A percentile compares a stretch with the other conserved stretches of the same genome.
These are phyloP conservation scores for Benthosema pterotum DNA, from an alignment of 2,797 vertebrate species.

Conservation along the genomic window DNA sequence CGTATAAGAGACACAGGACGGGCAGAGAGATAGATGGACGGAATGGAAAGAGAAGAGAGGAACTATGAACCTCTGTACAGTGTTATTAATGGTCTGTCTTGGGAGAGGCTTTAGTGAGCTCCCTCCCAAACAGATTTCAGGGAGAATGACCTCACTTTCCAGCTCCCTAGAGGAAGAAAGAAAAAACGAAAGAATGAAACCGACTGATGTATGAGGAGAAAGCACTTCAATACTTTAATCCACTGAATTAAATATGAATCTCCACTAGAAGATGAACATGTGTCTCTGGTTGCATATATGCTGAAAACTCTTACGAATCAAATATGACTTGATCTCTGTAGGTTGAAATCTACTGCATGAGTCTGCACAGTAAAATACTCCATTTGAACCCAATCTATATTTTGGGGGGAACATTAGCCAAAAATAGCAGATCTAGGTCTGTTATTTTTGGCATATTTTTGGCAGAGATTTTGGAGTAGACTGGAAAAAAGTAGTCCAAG, in stretches of 20 bases:
- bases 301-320: conserved; percentile 25
- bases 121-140: conserved; percentile 37
- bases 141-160: conserved; percentile 50
- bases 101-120: conserved; percentile 43
- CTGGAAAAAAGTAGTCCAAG: too few relatives aligned
- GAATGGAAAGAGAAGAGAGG: background rate
- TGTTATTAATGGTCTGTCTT: conserved; percentile 50
- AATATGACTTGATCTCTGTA: conserved; percentile 9
- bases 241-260: conserved; percentile 56
- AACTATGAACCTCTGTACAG: conserved; percentile 18
- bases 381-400: too few relatives aligned
- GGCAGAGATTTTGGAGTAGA: too few relatives aligned
- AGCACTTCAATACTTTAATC: conserved; percentile 18
- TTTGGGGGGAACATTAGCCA: too few relatives aligned
- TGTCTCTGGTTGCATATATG: conserved; percentile 19
- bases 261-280: conserved; percentile 43
- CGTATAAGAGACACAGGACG: background rate
- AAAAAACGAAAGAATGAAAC: conserved; percentile 18
- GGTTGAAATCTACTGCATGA: too few relatives aligned
- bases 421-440: too few relatives aligned
- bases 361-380: background rate
- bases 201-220: conserved; percentile 2
- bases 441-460: too few relatives aligned
- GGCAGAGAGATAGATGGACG: background rate
- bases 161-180: conserved; percentile 24